A percentile compares a stretch with the other conserved stretches of the same genome.
Evolutionary conservation across 2,797 vertebrate species (phyloP).

Genomic region (Eutrigla gurnardus): DNA sequence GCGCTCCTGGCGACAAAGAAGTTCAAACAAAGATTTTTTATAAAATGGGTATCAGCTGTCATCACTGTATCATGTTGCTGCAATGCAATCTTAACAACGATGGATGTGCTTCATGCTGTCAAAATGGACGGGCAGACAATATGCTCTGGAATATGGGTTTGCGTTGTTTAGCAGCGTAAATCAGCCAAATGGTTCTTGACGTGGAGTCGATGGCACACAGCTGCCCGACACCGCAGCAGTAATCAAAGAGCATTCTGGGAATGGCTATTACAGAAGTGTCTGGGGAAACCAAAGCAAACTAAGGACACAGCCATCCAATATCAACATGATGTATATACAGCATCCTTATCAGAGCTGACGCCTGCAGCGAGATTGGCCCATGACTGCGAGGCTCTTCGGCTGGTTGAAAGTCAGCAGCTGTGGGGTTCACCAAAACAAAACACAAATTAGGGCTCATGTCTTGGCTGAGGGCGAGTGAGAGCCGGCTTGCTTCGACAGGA

Average conservation of each 20-base stretch:
- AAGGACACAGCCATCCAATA: slow-evolving; percentile 38
- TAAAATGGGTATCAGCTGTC: slow-evolving; percentile 51
- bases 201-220: slow-evolving; percentile 54
- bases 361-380: slow-evolving; percentile 9
- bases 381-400: slow-evolving; percentile 37
- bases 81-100: slow-evolving; percentile 52
- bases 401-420: slow-evolving; percentile 50
- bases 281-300: slow-evolving; percentile 47
- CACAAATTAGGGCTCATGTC: slow-evolving; percentile 59
- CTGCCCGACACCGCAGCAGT: slow-evolving; percentile 39
- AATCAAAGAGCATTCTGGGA: slow-evolving; percentile 66
- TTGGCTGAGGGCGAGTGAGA: slow-evolving; percentile 35
- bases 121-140: slow-evolving; percentile 37
- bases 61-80: slow-evolving; percentile 46
- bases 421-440: slow-evolving; percentile 58
- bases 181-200: slow-evolving; percentile 64
- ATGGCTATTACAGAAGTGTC: slow-evolving; percentile 49
- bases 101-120: slow-evolving; percentile 43
- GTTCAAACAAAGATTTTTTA: slow-evolving; percentile 61
- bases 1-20: slow-evolving; percentile 40
- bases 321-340: slow-evolving; percentile 44
- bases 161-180: slow-evolving; percentile 56
- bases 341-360: slow-evolving; percentile 29
- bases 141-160: slow-evolving; percentile 40
- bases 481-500: slow-evolving; percentile 66